phyloP scores from a whole-genome alignment of 2,113 vertebrate species.

The Formicarius rufipectus region DNA sequence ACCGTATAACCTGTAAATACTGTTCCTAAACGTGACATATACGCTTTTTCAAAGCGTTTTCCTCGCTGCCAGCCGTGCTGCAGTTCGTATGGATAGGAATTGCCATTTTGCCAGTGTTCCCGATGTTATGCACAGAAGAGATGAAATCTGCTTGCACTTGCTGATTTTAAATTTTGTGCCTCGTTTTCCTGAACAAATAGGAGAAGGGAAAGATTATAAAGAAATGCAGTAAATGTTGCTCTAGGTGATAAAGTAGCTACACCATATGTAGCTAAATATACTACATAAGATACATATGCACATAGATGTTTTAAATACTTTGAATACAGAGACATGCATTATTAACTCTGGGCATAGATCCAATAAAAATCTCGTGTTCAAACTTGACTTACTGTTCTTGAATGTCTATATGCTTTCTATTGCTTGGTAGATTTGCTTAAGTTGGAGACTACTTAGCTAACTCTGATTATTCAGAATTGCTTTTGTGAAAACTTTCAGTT shows the following conservation, averaged over 20 bases:
- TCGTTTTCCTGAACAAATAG: not conserved
- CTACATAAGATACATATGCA: accelerated
- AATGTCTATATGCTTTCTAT: not conserved
- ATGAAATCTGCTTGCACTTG: accelerated
- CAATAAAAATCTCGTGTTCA: not conserved
- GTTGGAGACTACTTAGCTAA: not conserved
- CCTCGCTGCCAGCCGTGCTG: not conserved
- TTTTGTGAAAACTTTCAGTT: not conserved
- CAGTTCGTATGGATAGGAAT: not conserved
- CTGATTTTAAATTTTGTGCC: not conserved
- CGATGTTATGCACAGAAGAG: not conserved
- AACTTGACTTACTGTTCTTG: not conserved
- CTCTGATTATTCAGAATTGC: not conserved
- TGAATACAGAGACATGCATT: not conserved
- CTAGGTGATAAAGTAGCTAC: not conserved
- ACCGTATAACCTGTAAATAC: not conserved
- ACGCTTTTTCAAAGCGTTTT: not conserved
- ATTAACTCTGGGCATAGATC: not conserved
- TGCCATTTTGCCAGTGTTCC: not conserved
- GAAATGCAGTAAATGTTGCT: accelerated
- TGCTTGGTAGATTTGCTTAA: not conserved
- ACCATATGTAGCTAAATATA: accelerated
- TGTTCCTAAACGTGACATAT: accelerated
- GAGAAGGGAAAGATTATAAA: not conserved
- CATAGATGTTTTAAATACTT: not conserved